A percentile compares a stretch with the other conserved stretches of the same genome.
phyloP scores from a whole-genome alignment of 2,797 vertebrate genomes.

The Tokudaia muenninki region DNA sequence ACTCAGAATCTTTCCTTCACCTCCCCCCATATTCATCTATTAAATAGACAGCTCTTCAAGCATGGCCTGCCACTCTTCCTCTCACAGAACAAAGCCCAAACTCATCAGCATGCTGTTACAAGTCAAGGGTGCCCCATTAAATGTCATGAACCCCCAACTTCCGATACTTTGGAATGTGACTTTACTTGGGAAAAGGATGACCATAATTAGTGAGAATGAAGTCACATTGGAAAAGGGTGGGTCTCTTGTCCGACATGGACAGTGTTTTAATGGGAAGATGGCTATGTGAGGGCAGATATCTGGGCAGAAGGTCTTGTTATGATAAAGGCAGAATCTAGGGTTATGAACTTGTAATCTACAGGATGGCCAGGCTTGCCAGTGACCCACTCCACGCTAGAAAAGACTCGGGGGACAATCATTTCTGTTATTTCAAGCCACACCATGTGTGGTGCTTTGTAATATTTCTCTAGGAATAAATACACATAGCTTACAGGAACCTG shows the following conservation, averaged over 20 bases:
- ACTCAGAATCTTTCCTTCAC: neutral
- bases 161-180: neutral
- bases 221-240: neutral
- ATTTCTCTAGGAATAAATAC: neutral
- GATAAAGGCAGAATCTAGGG: neutral
- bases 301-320: neutral
- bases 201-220: neutral
- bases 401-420: neutral
- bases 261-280: neutral
- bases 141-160: neutral
- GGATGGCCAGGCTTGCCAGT: neutral
- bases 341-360: neutral
- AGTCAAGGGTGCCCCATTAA: neutral
- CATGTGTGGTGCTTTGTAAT: neutral
- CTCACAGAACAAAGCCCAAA: neutral
- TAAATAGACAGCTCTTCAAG: neutral
- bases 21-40: neutral
- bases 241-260: neutral
- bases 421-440: neutral
- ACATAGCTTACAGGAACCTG: neutral
- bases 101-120: neutral
- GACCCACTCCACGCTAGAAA: neutral
- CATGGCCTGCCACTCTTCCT: neutral
- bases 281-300: neutral
- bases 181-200: slow-evolving; percentile 7